Percentiles rank a stretch among this genome's conserved stretches.
These are phyloP conservation scores for Oscheius sp. DNA, from an alignment of 2,888 invertebrate species.

Conservation along the genomic window DNA sequence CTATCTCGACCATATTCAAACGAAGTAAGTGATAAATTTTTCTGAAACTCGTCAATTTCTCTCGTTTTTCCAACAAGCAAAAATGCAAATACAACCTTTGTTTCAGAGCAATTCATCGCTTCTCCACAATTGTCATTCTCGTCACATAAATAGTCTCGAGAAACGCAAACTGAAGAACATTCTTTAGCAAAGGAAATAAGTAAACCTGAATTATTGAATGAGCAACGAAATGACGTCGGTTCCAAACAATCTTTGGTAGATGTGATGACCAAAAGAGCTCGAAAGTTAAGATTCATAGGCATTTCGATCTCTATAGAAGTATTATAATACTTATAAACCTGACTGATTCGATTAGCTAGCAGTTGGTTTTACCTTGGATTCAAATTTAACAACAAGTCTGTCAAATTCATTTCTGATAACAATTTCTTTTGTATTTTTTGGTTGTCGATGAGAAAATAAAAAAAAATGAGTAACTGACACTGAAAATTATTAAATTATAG, in stretches of 20 bases:
- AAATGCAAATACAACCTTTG: conserved; percentile 10
- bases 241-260: conserved; percentile 30
- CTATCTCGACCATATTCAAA: conserved; percentile 41
- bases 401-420: conserved; percentile 31
- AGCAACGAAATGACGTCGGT: conserved; percentile 8
- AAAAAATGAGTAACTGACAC: conserved; percentile 45
- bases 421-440: conserved; percentile 43
- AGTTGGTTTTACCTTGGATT: conserved; percentile 32
- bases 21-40: conserved; percentile 8
- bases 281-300: conserved; percentile 50
- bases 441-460: conserved; percentile 45
- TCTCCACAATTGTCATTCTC: conserved; percentile 31
- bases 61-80: neutral
- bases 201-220: conserved; percentile 5
- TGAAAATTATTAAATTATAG: neutral
- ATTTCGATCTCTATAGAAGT: conserved; percentile 37
- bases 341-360: neutral
- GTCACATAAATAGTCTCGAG: conserved; percentile 28
- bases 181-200: neutral
- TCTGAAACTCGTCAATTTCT: neutral
- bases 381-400: conserved; percentile 33
- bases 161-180: conserved; percentile 23
- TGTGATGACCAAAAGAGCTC: conserved; percentile 39
- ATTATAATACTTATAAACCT: conserved; percentile 39
- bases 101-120: conserved; percentile 22